These are phyloP conservation scores for Rhynchomys soricoides DNA, from an alignment of 2,113 vertebrate species.

Conservation along the genomic window DNA sequence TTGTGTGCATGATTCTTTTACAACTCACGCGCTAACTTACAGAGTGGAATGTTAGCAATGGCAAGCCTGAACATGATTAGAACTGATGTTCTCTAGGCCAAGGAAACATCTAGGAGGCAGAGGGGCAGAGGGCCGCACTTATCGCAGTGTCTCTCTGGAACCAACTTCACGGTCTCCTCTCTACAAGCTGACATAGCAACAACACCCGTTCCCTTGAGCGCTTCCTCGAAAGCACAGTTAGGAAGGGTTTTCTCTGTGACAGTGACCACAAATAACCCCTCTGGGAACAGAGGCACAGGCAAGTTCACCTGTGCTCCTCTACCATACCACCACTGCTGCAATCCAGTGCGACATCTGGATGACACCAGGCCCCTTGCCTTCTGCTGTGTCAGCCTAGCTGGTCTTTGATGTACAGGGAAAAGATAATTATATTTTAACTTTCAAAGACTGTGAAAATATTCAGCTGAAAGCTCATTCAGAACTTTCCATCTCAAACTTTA, in stretches of 20 bases:
- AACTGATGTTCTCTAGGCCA: neutral
- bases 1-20: neutral
- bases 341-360: neutral
- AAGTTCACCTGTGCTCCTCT: neutral
- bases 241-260: neutral
- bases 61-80: neutral
- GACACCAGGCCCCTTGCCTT: neutral
- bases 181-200: neutral
- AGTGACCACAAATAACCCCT: neutral
- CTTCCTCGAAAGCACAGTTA: neutral
- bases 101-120: neutral
- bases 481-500: neutral
- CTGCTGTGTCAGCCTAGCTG: neutral
- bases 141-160: neutral
- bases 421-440: neutral
- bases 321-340: too few relatives aligned
- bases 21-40: neutral
- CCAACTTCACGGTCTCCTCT: neutral
- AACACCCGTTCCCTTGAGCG: neutral
- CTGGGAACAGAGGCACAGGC: neutral
- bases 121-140: neutral
- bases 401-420: neutral
- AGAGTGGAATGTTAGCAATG: conserved; percentile 45
- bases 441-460: neutral
- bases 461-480: neutral